These are phyloP conservation scores for Temnothorax rugatulus DNA, from an alignment of 2,888 invertebrate species.

Conservation along the genomic window DNA sequence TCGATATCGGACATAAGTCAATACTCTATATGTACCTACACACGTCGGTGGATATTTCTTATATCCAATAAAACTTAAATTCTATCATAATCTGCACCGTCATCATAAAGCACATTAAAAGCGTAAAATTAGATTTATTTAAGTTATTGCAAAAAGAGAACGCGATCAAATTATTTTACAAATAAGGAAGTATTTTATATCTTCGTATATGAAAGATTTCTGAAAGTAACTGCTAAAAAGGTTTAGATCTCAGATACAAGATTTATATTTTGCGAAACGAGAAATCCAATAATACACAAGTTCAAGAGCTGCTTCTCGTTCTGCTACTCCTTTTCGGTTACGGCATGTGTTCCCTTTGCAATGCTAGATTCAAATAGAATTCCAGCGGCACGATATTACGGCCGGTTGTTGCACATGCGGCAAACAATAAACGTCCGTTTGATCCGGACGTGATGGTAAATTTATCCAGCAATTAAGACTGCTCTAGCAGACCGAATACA, in stretches of 20 bases:
- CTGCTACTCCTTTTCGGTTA: background rate
- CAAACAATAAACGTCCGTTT: slow-evolving; percentile 55
- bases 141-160: background rate
- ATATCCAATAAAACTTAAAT: background rate
- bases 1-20: background rate
- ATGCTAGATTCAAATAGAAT: slow-evolving; percentile 14
- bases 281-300: background rate
- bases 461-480: slow-evolving; percentile 66
- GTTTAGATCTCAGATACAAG: background rate
- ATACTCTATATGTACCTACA: background rate
- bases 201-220: background rate
- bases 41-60: background rate
- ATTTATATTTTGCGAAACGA: background rate
- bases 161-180: background rate
- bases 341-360: background rate
- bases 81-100: background rate
- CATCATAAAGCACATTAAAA: background rate
- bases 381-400: slow-evolving; percentile 51
- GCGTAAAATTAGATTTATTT: background rate
- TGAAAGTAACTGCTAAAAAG: background rate
- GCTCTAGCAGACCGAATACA: slow-evolving; percentile 60
- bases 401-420: slow-evolving; percentile 36
- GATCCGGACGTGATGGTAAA: slow-evolving; percentile 61
- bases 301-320: background rate
- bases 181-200: background rate